These are phyloP conservation scores for Zaprionus obscuricornis DNA, from an alignment of 2,888 invertebrate genomes.

Conservation along the genomic window DNA sequence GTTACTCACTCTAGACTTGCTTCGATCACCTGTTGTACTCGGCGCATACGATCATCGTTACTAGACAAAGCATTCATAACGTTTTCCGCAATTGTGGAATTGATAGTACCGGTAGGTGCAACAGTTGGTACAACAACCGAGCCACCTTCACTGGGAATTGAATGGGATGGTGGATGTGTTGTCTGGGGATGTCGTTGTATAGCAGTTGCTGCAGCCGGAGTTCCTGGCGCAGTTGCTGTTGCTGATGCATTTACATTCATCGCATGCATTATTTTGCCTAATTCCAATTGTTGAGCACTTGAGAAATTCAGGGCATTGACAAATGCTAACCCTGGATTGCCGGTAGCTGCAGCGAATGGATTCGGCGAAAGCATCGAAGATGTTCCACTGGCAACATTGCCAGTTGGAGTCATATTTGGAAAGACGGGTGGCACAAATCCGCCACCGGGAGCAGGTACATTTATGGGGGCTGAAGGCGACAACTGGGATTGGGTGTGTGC, in stretches of 20 bases:
- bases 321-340: constrained; percentile 49
- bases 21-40: constrained; percentile 82
- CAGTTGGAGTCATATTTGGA: constrained; percentile 52
- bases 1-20: constrained; percentile 79
- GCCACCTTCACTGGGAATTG: constrained; percentile 44
- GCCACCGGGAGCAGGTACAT: constrained; percentile 79
- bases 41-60: constrained; percentile 80
- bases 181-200: constrained; percentile 29
- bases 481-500: constrained; percentile 44
- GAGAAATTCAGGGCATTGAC: constrained; percentile 67
- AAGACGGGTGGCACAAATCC: constrained; percentile 76
- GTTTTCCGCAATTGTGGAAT: constrained; percentile 79
- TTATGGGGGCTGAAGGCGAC: constrained; percentile 67
- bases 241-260: constrained; percentile 55
- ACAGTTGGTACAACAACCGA: constrained; percentile 19
- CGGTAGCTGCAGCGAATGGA: constrained; percentile 62
- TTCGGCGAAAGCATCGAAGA: constrained; percentile 78
- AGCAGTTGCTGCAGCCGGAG: constrained; percentile 13
- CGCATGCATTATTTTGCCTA: constrained; percentile 77
- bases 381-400: constrained; percentile 19
- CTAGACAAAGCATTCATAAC: constrained; percentile 75
- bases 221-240: constrained; percentile 15
- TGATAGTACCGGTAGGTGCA: constrained; percentile 71
- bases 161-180: constrained; percentile 26
- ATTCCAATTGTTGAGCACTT: constrained; percentile 71